Evolutionary conservation across 1,140 invertebrate species (phyloP).

Genomic region (Leptinotarsa texana): DNA sequence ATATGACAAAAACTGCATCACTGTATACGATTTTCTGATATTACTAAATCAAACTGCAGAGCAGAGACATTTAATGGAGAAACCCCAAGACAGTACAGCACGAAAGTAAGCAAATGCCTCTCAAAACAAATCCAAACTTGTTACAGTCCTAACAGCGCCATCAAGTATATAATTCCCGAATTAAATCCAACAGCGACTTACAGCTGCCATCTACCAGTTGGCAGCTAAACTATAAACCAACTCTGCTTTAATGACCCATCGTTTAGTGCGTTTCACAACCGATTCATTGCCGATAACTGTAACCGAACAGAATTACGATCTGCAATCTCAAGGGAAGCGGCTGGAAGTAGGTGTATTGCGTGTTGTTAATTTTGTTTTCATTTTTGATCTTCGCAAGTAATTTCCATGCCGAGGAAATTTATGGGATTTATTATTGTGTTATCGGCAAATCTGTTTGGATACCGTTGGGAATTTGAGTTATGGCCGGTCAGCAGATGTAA

Average conservation of each 20-base stretch:
- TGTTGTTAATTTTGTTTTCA: not conserved
- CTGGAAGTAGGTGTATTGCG: not conserved
- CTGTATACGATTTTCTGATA: no score
- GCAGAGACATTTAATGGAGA: no score
- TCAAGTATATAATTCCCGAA: conserved; percentile 11
- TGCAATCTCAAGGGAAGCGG: not conserved
- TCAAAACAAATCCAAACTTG: not conserved
- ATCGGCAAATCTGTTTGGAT: not conserved
- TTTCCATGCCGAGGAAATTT: not conserved
- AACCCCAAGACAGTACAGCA: no score
- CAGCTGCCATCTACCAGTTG: conserved; percentile 39
- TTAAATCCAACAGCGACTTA: conserved; percentile 1
- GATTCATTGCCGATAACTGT: conserved; percentile 20
- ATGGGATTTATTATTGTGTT: conserved; percentile 3
- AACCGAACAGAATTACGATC: not conserved
- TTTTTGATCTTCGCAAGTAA: not conserved
- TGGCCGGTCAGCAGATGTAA: not conserved
- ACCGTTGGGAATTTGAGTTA: not conserved
- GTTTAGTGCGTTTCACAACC: conserved; percentile 32
- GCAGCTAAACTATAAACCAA: conserved; percentile 39
- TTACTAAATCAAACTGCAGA: no score
- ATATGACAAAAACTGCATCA: no score
- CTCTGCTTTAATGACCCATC: conserved; percentile 25
- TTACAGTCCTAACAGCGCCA: conserved; percentile 7
- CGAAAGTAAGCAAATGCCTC: no score